Percentiles rank a stretch among this genome's conserved stretches.
Evolutionary conservation across 2,797 vertebrate species (phyloP).

Genomic region (Rhadinocentrus ornatus): DNA sequence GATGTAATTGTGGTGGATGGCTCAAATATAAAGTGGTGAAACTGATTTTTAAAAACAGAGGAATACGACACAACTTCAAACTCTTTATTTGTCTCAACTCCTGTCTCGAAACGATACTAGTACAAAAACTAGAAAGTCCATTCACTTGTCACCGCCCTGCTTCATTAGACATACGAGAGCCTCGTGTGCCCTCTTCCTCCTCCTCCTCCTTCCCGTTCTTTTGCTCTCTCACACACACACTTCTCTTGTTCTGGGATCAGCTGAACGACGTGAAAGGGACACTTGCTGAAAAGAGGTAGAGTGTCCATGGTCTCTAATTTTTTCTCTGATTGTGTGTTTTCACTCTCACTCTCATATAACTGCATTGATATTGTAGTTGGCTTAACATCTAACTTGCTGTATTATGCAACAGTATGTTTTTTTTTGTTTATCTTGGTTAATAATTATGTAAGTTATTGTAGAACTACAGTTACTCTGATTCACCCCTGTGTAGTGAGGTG

Average conservation of each 20-base stretch:
- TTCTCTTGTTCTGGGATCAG: constrained; percentile 65
- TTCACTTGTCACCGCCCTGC: constrained; percentile 54
- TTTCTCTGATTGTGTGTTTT: constrained; percentile 32
- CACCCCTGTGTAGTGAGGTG: neutral
- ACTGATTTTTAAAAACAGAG: neutral
- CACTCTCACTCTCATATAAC: constrained; percentile 26
- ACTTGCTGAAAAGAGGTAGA: constrained; percentile 66
- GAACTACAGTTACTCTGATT: neutral
- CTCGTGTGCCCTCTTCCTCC: constrained; percentile 47
- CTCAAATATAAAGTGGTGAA: neutral
- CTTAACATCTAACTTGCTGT: constrained; percentile 6
- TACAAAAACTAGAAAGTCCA: constrained; percentile 33
- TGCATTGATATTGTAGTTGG: neutral
- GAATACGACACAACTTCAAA: neutral
- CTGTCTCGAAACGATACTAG: constrained; percentile 1
- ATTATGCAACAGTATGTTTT: constrained; percentile 2
- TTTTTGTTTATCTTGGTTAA: constrained; percentile 25
- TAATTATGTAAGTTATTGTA: constrained; percentile 28
- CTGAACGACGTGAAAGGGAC: constrained; percentile 62
- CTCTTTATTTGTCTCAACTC: constrained; percentile 2
- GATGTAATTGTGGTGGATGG: neutral
- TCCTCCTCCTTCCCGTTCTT: neutral
- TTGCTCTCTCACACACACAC: constrained; percentile 42
- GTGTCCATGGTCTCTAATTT: constrained; percentile 40
- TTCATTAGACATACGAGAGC: constrained; percentile 64